Evolutionary conservation across 2,888 invertebrate genomes (phyloP).

Genomic region (Epinotia bilunana): DNA sequence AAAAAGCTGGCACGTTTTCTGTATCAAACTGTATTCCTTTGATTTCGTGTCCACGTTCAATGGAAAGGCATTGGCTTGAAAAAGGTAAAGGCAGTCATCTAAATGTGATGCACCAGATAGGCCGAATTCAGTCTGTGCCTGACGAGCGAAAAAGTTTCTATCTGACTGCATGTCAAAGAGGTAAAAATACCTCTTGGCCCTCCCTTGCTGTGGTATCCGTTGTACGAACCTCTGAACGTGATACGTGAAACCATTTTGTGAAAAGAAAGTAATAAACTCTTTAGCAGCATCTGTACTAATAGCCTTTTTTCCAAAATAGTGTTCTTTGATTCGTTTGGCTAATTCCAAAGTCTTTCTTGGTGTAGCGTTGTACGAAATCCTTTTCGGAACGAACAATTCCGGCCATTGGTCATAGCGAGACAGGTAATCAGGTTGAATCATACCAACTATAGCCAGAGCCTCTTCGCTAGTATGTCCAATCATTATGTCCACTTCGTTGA

Average conservation of each 20-base stretch:
- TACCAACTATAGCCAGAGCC: conserved; percentile 62
- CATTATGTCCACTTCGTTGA: conserved; percentile 83
- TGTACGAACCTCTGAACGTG: conserved; percentile 27
- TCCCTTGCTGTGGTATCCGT: conserved; percentile 19
- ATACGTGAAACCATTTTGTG: conserved; percentile 73
- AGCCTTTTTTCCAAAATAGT: conserved; percentile 22
- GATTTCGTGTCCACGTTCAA: conserved; percentile 43
- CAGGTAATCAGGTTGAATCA: conserved; percentile 1
- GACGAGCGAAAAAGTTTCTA: conserved; percentile 38
- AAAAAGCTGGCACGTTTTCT: conserved; percentile 45
- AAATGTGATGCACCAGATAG: conserved; percentile 47
- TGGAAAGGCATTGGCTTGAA: conserved; percentile 44
- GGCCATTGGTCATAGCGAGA: conserved; percentile 17
- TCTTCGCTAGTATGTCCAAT: conserved; percentile 87
- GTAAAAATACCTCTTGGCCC: conserved; percentile 42
- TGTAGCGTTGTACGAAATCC: conserved; percentile 9
- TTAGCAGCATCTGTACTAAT: background rate
- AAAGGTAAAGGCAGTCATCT: conserved; percentile 50
- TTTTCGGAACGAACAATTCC: conserved; percentile 29
- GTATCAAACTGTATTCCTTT: conserved; percentile 46
- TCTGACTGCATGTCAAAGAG: conserved; percentile 45
- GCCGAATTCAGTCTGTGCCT: conserved; percentile 37
- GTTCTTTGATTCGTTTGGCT: conserved; percentile 14
- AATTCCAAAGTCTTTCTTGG: conserved; percentile 20
- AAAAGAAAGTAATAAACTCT: conserved; percentile 63